Conservation (phyloP, 1,140 invertebrate genomes). For the Bemisia tabaci region DNA sequence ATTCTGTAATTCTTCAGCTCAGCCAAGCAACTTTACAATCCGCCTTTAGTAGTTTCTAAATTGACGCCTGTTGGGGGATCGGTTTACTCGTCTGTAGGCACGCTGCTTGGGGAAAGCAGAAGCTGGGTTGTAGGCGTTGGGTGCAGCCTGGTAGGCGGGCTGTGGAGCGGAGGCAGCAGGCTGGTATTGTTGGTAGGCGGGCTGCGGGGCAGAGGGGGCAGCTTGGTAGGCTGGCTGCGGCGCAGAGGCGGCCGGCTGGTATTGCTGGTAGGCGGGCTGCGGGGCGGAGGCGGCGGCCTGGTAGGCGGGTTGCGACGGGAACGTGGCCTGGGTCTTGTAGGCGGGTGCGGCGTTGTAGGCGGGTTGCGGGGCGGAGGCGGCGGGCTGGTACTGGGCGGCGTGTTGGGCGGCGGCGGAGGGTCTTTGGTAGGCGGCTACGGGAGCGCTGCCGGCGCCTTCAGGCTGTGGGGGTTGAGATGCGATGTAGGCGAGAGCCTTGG, state of each 20-base stretch:
- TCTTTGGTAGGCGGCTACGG: neutral
- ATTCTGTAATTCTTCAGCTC: too few relatives aligned
- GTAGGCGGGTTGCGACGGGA: neutral
- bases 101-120: too few relatives aligned
- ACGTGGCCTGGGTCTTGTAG: neutral
- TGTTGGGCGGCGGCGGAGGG: neutral
- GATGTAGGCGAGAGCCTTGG: constrained; percentile 53
- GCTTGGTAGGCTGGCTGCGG: neutral
- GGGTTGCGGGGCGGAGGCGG: neutral
- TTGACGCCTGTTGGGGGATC: neutral
- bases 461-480: constrained; percentile 29
- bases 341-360: neutral
- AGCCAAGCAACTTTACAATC: too few relatives aligned
- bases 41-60: neutral
- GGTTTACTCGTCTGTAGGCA: neutral
- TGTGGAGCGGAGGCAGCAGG: neutral
- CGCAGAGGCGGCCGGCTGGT: neutral
- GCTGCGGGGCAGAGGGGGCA: neutral
- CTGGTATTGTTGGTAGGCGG: neutral
- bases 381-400: neutral
- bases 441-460: constrained; percentile 7
- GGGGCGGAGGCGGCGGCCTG: neutral
- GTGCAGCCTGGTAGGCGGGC: neutral
- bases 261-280: neutral
- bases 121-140: too few relatives aligned